phyloP scores from a whole-genome alignment of 2,113 vertebrate species.

The Hystrix brachyura region DNA sequence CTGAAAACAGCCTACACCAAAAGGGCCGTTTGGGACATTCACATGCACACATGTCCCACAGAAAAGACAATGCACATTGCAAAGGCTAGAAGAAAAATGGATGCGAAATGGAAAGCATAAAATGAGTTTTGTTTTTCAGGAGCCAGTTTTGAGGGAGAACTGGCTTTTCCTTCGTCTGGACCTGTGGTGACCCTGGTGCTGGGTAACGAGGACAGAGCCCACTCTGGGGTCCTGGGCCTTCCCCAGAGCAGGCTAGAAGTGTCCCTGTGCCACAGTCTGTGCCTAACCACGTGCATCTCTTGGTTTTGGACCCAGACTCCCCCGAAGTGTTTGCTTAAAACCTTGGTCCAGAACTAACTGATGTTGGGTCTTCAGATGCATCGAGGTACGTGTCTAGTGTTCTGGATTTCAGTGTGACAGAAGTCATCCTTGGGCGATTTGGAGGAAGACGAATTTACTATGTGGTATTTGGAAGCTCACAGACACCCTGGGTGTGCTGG shows the following conservation, averaged over 20 bases:
- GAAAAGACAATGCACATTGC: neutral
- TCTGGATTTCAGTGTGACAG: neutral
- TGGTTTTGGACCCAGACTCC: neutral
- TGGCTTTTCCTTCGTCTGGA: neutral
- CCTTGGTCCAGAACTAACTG: neutral
- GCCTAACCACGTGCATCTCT: neutral
- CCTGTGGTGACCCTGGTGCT: neutral
- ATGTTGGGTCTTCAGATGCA: neutral
- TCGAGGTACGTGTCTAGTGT: neutral
- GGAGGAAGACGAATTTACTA: neutral
- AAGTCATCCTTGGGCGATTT: neutral
- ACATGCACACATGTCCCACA: neutral
- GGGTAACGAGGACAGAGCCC: neutral
- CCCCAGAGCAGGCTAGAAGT: neutral
- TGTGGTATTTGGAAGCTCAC: neutral
- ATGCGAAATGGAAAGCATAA: neutral
- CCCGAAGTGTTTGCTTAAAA: neutral
- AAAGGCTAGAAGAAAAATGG: neutral
- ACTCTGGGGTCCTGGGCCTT: neutral
- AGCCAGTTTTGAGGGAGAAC: neutral
- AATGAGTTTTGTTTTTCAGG: neutral
- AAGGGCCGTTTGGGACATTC: neutral
- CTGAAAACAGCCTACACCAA: neutral
- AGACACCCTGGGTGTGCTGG: neutral
- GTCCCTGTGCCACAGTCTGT: neutral